Percentiles rank a stretch among this genome's conserved stretches.
Evolutionary conservation across 1,140 invertebrate species (phyloP).

Genomic region (Drosophila mayri): DNA sequence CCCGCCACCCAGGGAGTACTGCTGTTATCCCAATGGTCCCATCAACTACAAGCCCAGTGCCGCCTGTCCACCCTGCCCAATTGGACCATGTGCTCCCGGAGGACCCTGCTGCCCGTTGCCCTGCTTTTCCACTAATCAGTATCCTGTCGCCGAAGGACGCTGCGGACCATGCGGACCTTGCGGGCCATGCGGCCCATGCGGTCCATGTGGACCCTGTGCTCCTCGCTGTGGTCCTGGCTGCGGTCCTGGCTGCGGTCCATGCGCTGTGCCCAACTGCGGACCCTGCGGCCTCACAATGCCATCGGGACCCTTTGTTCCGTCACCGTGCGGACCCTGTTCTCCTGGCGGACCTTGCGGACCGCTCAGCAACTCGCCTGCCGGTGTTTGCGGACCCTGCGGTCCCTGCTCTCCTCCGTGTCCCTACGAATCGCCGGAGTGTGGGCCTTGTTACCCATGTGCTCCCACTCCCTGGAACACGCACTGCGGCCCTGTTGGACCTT

Average conservation of each 20-base stretch:
- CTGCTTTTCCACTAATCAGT: constrained; percentile 74
- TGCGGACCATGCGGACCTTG: constrained; percentile 72
- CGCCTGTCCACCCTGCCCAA: constrained; percentile 77
- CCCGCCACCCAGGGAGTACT: constrained; percentile 77
- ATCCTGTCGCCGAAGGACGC: constrained; percentile 70
- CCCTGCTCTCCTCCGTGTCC: constrained; percentile 73
- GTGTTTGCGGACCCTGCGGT: constrained; percentile 64
- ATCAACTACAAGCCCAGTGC: constrained; percentile 78
- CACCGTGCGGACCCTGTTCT: constrained; percentile 63
- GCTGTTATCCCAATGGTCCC: constrained; percentile 79
- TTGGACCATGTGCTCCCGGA: constrained; percentile 66
- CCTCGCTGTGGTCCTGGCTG: constrained; percentile 55
- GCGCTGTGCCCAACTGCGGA: constrained; percentile 68
- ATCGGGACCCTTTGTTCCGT: constrained; percentile 66
- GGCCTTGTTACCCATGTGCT: constrained; percentile 74
- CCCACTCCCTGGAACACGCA: constrained; percentile 79
- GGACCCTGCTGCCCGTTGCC: constrained; percentile 69
- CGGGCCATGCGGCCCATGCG: constrained; percentile 58
- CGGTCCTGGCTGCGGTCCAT: constrained; percentile 66
- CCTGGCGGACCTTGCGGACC: constrained; percentile 39
- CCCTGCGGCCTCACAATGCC: constrained; percentile 73
- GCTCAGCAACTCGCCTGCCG: constrained; percentile 54
- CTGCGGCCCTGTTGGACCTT: constrained; percentile 72
- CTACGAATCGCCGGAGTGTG: constrained; percentile 75
- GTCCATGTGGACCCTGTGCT: constrained; percentile 55